Evolutionary conservation across 2,888 invertebrate genomes (phyloP), one percentile per base, ranked within the genome.

Genomic region (Tupiocoris notatus): DNA sequence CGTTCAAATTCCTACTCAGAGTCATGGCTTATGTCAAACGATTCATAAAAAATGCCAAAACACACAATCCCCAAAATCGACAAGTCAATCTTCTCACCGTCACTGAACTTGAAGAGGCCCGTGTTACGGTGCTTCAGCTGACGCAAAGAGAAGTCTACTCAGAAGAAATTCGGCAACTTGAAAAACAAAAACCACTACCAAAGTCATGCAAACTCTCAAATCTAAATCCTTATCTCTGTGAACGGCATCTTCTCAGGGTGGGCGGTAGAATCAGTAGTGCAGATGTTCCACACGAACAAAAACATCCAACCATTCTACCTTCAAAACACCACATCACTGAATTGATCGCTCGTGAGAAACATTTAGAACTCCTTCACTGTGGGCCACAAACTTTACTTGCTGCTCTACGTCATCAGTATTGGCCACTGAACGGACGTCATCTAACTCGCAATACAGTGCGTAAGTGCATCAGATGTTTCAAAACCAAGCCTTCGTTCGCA

Each of bases 161-260:
- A 21, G 64, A 64, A 2, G 25, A 64, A 64, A 22, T 22, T 1
- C 64, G 64, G 9, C 1, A 1, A 25, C 22, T 64, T 3, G 2
- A 2, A 63, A 2, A 3, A 7, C 3, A n/a, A 24, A 3, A 22
- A 1, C 16, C 9, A 64, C 1, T 22, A 9, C 64, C 64, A 9
- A 22, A 7, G 1, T 7, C 3, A n/a, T 54, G 67, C 17, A 67
- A 18, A n/a, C 17, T 67, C 6, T 1, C 18, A 1, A 21, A 23
- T 20, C 70, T 58, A 12, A 12, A 73, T 18, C 76, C 76, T 1
- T 73, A 62, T 17, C 18, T 76, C 54, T 70, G 68, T 22, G 1
- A 1, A 7, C 22, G 63, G 21, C n/a, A 25, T 1, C 22, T 76
- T 0, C 39, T 39, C 12, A 3, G 39, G 12, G 39, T 39, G 3